Percentiles rank a stretch among this genome's conserved stretches.
Evolutionary conservation across 2,113 vertebrate species (phyloP).

Genomic region (Triplophysa tibetana): DNA sequence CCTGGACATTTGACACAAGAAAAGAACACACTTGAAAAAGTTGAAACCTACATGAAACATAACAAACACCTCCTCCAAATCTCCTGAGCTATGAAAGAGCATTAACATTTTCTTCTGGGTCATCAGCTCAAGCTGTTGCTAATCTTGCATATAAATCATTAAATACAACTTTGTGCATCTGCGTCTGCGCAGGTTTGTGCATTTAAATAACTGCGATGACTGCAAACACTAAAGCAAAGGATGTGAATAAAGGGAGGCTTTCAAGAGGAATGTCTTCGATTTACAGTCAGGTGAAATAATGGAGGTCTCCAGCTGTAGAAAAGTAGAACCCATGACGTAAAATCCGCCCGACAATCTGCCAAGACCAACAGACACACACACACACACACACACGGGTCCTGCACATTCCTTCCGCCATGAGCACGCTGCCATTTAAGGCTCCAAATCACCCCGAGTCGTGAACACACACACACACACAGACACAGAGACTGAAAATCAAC

Average conservation of each 20-base stretch:
- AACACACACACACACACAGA: neutral
- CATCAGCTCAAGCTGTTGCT: no score
- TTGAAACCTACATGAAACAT: no score
- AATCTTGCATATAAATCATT: no score
- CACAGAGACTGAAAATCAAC: neutral
- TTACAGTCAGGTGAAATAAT: slow-evolving; percentile 3
- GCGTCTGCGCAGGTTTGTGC: no score
- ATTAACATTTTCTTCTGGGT: no score
- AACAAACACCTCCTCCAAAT: no score
- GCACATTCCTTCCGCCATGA: slow-evolving; percentile 42
- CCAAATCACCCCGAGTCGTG: slow-evolving; percentile 19
- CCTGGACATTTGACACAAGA: no score
- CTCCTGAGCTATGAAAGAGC: no score
- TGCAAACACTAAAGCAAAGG: neutral
- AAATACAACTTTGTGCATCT: no score
- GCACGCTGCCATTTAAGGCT: slow-evolving; percentile 51
- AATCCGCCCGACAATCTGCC: slow-evolving; percentile 36
- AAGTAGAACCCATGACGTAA: slow-evolving; percentile 36
- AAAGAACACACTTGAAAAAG: no score
- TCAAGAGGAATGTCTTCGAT: slow-evolving; percentile 18
- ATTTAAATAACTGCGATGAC: neutral
- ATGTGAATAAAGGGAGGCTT: neutral
- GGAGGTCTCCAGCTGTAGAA: slow-evolving; percentile 34
- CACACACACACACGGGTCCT: slow-evolving; percentile 13
- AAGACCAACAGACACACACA: slow-evolving; percentile 42